Conservation (phyloP, 1,140 invertebrate species). For the Drosophila chauvacae region DNA sequence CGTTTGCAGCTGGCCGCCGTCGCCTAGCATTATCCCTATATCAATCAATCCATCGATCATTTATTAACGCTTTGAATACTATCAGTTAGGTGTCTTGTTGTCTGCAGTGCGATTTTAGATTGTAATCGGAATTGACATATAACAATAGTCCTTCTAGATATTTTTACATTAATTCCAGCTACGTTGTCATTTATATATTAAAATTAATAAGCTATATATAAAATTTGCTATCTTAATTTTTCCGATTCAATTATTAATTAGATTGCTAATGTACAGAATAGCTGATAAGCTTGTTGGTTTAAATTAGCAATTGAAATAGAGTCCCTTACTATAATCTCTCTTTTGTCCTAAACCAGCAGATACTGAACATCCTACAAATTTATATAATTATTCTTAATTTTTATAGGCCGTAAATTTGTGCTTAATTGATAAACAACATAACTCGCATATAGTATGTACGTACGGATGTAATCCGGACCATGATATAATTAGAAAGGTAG, state of each 20-base stretch:
- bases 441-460: not conserved
- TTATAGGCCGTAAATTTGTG: not conserved
- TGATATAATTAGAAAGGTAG: too few species aligned
- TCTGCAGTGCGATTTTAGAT: slow-evolving; percentile 9
- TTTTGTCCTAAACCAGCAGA: not conserved
- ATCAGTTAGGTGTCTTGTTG: slow-evolving; percentile 10
- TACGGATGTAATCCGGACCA: too few species aligned
- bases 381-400: too few species aligned
- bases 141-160: not conserved
- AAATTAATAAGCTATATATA: not conserved
- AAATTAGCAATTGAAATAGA: not conserved
- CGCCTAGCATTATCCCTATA: slow-evolving; percentile 1
- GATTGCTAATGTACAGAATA: not conserved
- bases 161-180: not conserved
- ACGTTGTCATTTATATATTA: not conserved
- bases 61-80: slow-evolving; percentile 18
- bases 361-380: not conserved
- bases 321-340: not conserved
- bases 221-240: not conserved
- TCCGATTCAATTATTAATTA: too few species aligned
- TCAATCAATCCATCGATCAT: slow-evolving; percentile 31
- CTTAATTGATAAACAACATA: not conserved
- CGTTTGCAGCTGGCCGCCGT: slow-evolving; percentile 18
- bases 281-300: too few species aligned
- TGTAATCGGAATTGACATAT: slow-evolving; percentile 16